These are phyloP conservation scores for Yoshiicerus persimilis DNA, from an alignment of 1,140 invertebrate species.

Conservation along the genomic window DNA sequence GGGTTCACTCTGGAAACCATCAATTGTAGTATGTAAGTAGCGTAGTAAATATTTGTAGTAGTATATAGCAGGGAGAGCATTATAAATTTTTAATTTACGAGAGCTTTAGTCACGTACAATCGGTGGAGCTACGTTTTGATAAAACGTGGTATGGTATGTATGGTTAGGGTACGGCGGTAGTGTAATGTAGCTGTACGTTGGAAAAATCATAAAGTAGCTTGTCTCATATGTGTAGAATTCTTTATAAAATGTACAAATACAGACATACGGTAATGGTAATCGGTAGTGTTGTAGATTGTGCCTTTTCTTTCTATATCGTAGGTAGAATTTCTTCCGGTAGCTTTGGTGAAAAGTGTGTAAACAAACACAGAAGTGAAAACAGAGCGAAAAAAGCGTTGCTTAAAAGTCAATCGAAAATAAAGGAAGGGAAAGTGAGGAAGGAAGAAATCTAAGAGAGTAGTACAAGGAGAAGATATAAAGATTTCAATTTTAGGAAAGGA, in stretches of 20 bases:
- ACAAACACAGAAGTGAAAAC: background rate
- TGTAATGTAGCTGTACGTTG: background rate
- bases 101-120: background rate
- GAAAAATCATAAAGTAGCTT: background rate
- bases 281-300: background rate
- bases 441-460: background rate
- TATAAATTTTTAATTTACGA: conserved; percentile 1
- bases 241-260: too few relatives aligned
- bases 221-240: too few relatives aligned
- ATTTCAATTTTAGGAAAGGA: conserved; percentile 15
- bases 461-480: background rate
- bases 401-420: background rate
- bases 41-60: background rate
- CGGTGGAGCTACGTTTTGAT: background rate
- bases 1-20: background rate
- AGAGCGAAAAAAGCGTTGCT: background rate
- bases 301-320: background rate
- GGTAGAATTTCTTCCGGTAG: background rate
- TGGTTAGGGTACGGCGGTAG: too few relatives aligned
- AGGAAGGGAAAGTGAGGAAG: background rate
- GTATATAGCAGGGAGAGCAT: background rate
- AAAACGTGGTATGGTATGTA: too few relatives aligned
- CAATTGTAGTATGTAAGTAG: background rate
- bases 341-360: background rate
- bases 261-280: background rate